A percentile compares a stretch with the other conserved stretches of the same genome.
Conservation (phyloP, 2,797 vertebrate species). For the Platyrinchus mystaceus region DNA sequence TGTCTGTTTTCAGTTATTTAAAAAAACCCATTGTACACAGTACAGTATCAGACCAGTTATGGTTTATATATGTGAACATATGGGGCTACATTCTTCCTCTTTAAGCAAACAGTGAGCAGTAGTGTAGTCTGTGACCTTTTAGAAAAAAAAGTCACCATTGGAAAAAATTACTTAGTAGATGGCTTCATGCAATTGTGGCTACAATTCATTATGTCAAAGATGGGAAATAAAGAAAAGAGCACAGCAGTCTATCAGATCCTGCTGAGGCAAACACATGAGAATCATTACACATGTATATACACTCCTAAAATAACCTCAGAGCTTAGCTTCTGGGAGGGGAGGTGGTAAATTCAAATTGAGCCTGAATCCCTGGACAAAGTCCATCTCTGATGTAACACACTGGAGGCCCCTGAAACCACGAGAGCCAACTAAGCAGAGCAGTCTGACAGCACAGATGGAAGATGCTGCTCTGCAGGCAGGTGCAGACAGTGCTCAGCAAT, state of each 20-base stretch:
- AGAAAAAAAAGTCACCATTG: slow-evolving; percentile 38
- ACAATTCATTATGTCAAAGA: slow-evolving; percentile 48
- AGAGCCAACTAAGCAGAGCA: neutral
- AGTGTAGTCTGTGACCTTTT: slow-evolving; percentile 37
- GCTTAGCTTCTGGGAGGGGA: neutral
- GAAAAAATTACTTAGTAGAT: slow-evolving; percentile 63
- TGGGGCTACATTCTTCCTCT: slow-evolving; percentile 34
- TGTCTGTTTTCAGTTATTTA: slow-evolving; percentile 50
- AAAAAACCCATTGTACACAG: neutral
- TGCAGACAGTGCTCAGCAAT: neutral
- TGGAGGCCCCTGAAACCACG: neutral
- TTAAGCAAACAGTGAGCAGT: slow-evolving; percentile 52
- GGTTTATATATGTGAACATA: slow-evolving; percentile 44
- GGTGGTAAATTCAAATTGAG: neutral
- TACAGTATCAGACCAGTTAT: slow-evolving; percentile 36
- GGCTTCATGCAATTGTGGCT: slow-evolving; percentile 40
- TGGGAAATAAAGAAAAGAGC: slow-evolving; percentile 51
- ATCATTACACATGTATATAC: neutral
- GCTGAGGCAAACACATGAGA: slow-evolving; percentile 21
- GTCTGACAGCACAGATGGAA: neutral
- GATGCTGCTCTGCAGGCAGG: neutral
- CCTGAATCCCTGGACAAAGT: slow-evolving; percentile 11
- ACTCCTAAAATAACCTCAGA: slow-evolving; percentile 10
- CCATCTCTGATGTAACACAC: neutral
- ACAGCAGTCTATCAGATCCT: neutral